phyloP scores from a whole-genome alignment of 2,113 vertebrate genomes.

The Isichthys henryi region DNA sequence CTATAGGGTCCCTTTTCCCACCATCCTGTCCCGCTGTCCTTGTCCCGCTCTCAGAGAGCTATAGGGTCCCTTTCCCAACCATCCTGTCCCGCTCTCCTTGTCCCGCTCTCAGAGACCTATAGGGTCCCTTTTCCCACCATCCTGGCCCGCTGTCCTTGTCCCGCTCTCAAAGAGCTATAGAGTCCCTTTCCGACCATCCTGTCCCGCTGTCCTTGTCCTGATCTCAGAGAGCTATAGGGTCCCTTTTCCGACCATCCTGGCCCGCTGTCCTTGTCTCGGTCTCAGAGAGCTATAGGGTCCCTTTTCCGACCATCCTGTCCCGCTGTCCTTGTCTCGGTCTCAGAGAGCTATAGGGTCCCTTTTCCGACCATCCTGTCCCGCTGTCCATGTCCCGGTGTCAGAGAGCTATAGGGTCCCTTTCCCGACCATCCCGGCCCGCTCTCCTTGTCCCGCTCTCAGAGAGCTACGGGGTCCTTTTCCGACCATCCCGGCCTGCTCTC shows the following conservation, averaged over 20 bases:
- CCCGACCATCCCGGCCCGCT: background rate
- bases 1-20: background rate
- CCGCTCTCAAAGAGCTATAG: background rate
- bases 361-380: background rate
- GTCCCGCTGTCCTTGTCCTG: background rate
- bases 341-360: background rate
- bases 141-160: background rate
- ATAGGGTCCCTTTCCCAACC: background rate
- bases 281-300: background rate
- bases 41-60: background rate
- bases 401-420: background rate
- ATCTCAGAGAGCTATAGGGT: background rate
- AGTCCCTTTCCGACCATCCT: background rate
- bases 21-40: background rate
- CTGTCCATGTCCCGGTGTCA: background rate
- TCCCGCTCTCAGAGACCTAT: background rate
- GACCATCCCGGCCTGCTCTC: background rate
- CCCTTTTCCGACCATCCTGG: background rate
- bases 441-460: background rate
- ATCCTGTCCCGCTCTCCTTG: constrained; percentile 18
- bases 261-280: background rate
- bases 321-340: background rate
- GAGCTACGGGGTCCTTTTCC: background rate
- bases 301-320: background rate
- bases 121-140: background rate